Base-by-base conservation (phyloP, 2,888 invertebrate species). In the Pherbina coryleti region DNA sequence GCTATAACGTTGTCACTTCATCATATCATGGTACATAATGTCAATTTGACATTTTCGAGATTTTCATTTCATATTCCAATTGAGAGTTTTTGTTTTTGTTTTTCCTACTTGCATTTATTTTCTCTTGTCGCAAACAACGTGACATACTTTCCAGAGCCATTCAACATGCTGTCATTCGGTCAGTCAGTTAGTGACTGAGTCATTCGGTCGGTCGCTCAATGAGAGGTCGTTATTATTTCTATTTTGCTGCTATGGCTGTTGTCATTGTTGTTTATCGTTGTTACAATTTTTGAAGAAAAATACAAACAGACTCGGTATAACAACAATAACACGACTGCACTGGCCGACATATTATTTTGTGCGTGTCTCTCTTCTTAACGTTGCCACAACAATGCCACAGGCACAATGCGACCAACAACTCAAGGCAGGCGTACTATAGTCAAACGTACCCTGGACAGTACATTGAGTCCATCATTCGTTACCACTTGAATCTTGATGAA, bases 401-500 rank as follows among this genome's bases (percentile, higher is more conserved):
- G 14, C 14, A 44, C 44, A 44, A 44, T 11, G 11, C 11, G 11
- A 44, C 44, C 44, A 11, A 11, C 44, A 44, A 44, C 44, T 44
- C 44, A 44, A 44, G 44, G 44, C 44, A 44, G 44, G 2, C 11
- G 14, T 2, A 11, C 11, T 11, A 44, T 44, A 11, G 44, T 44
- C 14, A 2, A 14, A 14, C 44, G 14, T 37, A 37, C 7, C 44
- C 44, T 44, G 14, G 14, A 1, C 14, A 14, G 44, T 14, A 44
- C 44, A 44, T 44, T 44, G 37, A 37, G 37, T 37, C 37, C 64
- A 31, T 64, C 31, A n/a, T 37, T 67, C 37, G 67, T 37, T 11
- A 37, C 14, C 67, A 67, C 67, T 67, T 67, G 67, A 67, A 67
- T 67, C 67, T 37, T 67, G 67, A 67, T 67, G 67, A 37, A 67